Base-by-base conservation (phyloP, 2,888 invertebrate species). In the Phytoseiulus persimilis region DNA sequence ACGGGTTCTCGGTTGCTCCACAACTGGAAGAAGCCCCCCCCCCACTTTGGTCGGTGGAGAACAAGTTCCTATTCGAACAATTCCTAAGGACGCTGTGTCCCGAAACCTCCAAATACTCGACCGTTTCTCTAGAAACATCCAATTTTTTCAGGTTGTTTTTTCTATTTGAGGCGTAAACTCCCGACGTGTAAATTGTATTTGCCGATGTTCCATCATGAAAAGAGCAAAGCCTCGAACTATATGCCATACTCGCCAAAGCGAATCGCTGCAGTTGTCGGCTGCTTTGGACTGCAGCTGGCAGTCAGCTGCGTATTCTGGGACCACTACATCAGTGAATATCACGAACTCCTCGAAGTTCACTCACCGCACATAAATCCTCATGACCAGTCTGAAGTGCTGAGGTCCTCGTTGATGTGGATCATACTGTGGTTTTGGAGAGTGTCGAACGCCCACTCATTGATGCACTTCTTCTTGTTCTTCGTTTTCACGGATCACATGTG, bases 221-320 rank as follows among this genome's bases (percentile, higher is more conserved):
- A 90, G 32, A 39, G 90, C 90, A 33, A 83, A 83, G 33, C 90
- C 31, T 33, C 89, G 39, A 83, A 33, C 83, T 39, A 32, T 90
- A 87, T 87, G 87, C 87, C 87, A 45, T 87, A 39, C 87, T 87
- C 87, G n/a, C 32, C 87, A 9, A 33, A 45, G 45, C 87, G 87
- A 0, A 32, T 87, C 32, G 87, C 87, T 1, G 33, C 95, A 91
- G 95, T 92, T 28, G 91, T 92, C 9, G 83, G 91, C 89, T 92
- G 91, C 90, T 92, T 91, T 91, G 92, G 91, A 83, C 91, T 91
- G 91, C 96, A 96, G 92, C 94, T 96, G 92, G 92, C 96, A 89
- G 92, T 96, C 0, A 95, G 95, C 90, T 96, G 96, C 0, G 93
- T 95, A 90, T 95, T 95, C 14, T 96, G 96, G 96, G 96, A 96